Percentiles rank a stretch among this genome's conserved stretches.
Conservation (phyloP, 2,888 invertebrate species). For the Erebia epiphron region DNA sequence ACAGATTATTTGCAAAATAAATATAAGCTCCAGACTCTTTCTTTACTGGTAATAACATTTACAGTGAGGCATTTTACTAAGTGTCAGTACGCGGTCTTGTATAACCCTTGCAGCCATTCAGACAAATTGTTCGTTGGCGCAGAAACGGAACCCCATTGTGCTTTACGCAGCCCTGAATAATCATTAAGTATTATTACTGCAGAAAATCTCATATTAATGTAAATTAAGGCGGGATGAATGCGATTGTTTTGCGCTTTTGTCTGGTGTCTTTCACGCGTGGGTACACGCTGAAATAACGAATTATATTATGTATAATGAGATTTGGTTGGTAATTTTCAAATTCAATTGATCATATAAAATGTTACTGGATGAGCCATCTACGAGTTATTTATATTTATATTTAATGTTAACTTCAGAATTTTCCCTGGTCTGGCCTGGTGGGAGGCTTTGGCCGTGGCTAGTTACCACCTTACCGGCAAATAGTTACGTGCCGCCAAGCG, state of each 20-base stretch:
- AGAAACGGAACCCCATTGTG: constrained; percentile 74
- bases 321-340: constrained; percentile 11
- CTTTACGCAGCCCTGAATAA: constrained; percentile 65
- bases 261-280: constrained; percentile 38
- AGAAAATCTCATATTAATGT: constrained; percentile 77
- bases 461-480: too few relatives aligned
- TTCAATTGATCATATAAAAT: background rate
- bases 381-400: too few relatives aligned
- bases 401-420: background rate
- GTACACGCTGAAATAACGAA: constrained; percentile 33
- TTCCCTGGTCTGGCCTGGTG: too few relatives aligned
- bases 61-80: constrained; percentile 14
- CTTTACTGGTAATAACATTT: background rate
- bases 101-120: constrained; percentile 50
- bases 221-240: constrained; percentile 65
- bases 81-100: constrained; percentile 24
- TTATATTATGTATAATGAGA: constrained; percentile 16
- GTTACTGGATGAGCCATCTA: background rate
- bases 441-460: too few relatives aligned
- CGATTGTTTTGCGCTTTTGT: constrained; percentile 62
- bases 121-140: constrained; percentile 68
- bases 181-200: constrained; percentile 71
- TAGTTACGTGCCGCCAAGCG: too few relatives aligned
- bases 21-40: constrained; percentile 3
- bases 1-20: background rate